Evolutionary conservation across 2,888 invertebrate species (phyloP), one percentile per base, ranked within the genome.

Genomic region (Blera fallax): DNA sequence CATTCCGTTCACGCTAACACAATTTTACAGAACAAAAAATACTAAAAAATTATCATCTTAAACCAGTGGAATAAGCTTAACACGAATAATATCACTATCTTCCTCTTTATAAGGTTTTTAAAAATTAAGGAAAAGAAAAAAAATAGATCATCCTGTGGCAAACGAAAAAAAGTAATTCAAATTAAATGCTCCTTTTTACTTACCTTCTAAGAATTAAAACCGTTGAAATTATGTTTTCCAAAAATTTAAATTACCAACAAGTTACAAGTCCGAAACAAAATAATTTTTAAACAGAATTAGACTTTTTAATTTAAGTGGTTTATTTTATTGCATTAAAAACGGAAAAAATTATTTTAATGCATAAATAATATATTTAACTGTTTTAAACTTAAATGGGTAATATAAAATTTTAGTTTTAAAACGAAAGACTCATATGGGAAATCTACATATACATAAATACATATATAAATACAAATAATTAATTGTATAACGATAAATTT

Each of bases 371-470:
- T 37, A 52, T 29, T 24, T 40, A 37, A 48, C 14, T 16, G 16
- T 56, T 27, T 60, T 27, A 11, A 50, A 34, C 18, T 40, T 50
- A 21, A 65, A 69, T 40, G 29, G 60, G 48, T 65, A 52, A 64
- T 43, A 45, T 58, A 34, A 32, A 34, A 64, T 52, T 62, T 70
- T 65, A 69, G 62, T 78, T 78, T 29, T 70, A 40, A 78, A 78
- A 34, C 62, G 14, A 78, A 62, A 70, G 78, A 78, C 78, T 78
- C 70, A 78, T 70, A 69, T 77, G 58, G 58, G 43, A 54, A 64
- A 64, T 52, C 29, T 74, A 74, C 52, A 60, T 60, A 72, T 50
- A 58, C 18, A 70, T 40, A 27, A n/a, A 69, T 37, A 52, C 34
- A 70, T 45, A 70, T 50, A 52, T 37, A 77, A 40, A 77, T 78